Evolutionary conservation across 2,113 vertebrate species (phyloP).

Genomic region (Hemicordylus capensis): DNA sequence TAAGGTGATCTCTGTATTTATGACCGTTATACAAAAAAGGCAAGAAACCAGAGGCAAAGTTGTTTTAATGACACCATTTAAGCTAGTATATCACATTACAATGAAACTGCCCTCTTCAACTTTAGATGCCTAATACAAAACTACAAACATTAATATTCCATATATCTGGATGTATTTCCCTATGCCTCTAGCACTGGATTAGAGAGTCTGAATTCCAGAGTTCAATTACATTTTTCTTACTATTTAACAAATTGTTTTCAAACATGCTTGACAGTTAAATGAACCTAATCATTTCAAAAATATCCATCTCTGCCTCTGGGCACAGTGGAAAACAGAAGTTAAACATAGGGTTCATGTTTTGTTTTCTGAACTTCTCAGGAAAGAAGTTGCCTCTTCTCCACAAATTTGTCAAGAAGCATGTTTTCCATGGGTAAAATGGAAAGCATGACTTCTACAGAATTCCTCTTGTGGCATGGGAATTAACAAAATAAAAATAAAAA

Average conservation of each 20-base stretch:
- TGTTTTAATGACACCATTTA: conserved; percentile 48
- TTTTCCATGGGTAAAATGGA: conserved; percentile 15
- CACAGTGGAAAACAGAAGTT: conserved; percentile 49
- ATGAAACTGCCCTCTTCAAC: conserved; percentile 43
- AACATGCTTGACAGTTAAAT: conserved; percentile 62
- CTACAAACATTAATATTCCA: conserved; percentile 54
- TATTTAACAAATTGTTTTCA: conserved; percentile 58
- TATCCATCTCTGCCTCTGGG: conserved; percentile 51
- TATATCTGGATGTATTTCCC: conserved; percentile 27
- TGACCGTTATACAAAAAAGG: conserved; percentile 38
- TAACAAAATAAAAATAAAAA: too few species aligned
- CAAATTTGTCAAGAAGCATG: neutral
- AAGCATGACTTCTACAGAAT: conserved; percentile 44
- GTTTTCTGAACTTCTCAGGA: conserved; percentile 62
- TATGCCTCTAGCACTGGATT: conserved; percentile 44
- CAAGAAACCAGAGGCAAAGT: conserved; percentile 48
- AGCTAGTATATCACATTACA: conserved; percentile 25
- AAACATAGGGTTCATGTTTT: conserved; percentile 51
- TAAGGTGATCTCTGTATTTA: conserved; percentile 42
- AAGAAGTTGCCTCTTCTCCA: conserved; percentile 38
- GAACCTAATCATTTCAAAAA: conserved; percentile 60
- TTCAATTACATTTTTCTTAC: conserved; percentile 38
- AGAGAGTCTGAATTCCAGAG: conserved; percentile 39
- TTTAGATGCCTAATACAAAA: conserved; percentile 33
- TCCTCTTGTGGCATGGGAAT: neutral